Percentiles rank a stretch among this genome's conserved stretches.
Evolutionary conservation across 2,797 vertebrate species (phyloP).

Genomic region (Leptodactylus fallax): DNA sequence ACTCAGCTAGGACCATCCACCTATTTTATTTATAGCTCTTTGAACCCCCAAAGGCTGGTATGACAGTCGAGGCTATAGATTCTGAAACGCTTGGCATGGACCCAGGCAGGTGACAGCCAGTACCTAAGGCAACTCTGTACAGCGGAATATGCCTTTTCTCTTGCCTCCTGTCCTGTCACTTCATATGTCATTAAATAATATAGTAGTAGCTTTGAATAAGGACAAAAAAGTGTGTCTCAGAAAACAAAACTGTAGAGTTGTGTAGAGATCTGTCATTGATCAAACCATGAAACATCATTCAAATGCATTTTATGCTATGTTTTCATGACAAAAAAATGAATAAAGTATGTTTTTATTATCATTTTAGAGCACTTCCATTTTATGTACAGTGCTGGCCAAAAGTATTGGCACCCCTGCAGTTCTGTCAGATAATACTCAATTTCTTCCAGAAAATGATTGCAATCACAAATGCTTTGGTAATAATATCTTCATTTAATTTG

Average conservation of each 20-base stretch:
- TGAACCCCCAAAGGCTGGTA: constrained; percentile 64
- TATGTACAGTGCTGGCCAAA: no score
- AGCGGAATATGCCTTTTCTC: no score
- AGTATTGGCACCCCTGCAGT: no score
- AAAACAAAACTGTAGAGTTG: not conserved
- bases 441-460: no score
- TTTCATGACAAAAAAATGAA: no score
- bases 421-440: no score
- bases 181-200: constrained; percentile 11
- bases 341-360: no score
- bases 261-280: not conserved
- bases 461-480: no score
- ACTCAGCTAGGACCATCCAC: constrained; percentile 56
- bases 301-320: no score
- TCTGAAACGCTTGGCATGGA: constrained; percentile 67
- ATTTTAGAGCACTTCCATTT: no score
- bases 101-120: constrained; percentile 52
- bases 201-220: not conserved
- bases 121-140: constrained; percentile 46
- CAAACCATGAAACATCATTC: no score
- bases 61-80: constrained; percentile 62
- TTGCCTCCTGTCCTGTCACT: constrained; percentile 52
- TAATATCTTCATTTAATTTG: no score
- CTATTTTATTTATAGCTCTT: constrained; percentile 67
- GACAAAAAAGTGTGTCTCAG: not conserved